Percentiles rank a stretch among this genome's conserved stretches.
These are phyloP conservation scores for Diaperis boleti DNA, from an alignment of 2,888 invertebrate species.

Conservation along the genomic window DNA sequence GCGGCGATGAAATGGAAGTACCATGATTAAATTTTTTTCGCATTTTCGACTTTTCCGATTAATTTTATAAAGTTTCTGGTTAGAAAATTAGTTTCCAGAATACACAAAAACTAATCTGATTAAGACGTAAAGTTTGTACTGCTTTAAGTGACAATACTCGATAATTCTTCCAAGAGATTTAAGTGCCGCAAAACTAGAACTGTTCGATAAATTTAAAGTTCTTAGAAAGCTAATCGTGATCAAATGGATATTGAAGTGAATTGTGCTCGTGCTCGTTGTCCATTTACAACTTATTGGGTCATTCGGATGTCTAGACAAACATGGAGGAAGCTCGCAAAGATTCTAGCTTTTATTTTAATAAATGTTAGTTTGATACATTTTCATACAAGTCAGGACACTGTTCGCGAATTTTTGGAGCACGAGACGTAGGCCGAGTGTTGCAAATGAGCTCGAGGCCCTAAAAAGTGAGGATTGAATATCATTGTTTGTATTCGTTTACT, in stretches of 20 bases:
- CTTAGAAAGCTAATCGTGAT: constrained; percentile 1
- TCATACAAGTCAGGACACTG: too few species aligned
- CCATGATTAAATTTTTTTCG: constrained; percentile 1
- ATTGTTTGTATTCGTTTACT: too few species aligned
- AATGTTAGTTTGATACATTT: too few species aligned
- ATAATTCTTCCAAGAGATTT: constrained; percentile 1
- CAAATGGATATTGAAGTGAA: not conserved
- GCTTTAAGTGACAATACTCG: not conserved
- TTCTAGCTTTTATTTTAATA: too few species aligned
- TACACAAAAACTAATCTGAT: not conserved
- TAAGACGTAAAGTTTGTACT: not conserved
- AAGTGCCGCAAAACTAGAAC: not conserved
- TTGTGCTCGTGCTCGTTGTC: not conserved
- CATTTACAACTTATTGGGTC: not conserved
- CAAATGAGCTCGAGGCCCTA: too few species aligned
- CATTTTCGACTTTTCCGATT: constrained; percentile 1
- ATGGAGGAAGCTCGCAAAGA: too few species aligned
- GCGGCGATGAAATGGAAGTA: not conserved
- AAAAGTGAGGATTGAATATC: too few species aligned
- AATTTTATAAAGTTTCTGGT: constrained; percentile 1
- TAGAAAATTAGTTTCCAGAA: not conserved
- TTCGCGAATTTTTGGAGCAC: too few species aligned
- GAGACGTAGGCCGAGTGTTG: too few species aligned
- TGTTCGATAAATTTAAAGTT: not conserved
- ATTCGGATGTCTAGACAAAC: too few species aligned